Evolutionary conservation across 2,797 vertebrate species (phyloP), one percentile per base, ranked within the genome.

Genomic region (Monodelphis domestica): DNA sequence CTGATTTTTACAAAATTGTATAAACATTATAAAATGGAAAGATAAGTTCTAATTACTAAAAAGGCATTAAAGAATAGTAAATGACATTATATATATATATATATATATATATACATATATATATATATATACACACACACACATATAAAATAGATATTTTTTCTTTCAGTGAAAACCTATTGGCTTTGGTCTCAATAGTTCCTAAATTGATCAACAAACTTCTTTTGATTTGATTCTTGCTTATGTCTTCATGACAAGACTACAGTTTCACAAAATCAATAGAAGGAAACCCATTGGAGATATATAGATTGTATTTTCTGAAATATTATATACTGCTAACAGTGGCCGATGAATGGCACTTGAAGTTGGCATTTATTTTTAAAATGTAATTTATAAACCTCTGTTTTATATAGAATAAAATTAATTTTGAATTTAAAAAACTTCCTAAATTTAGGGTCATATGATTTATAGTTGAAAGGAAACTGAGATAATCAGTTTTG

Each of bases 341-440:
- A 59, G 53, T 95, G 84, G 52, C 14, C 89, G 54, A 45, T 24
- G 33, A n/a, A 45, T 87, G 11, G 53, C 38, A 2, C 90, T 96
- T 91, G 95, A 50, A 78, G 15, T 90, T 93, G 95, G 12, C 91
- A 92, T 70, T 53, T 92, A 91, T 90, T 93, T 96, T 92, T 78
- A 92, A 91, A 30, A 38, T 70, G 57, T 95, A 59, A 4, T 70
- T 91, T n/a, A 26, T 59, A 70, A 90, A 89, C 33, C 2, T 90
- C 45, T 78, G 30, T 63, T 33, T n/a, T 45, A 7, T 45, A 45
- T 45, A 24, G 24, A n/a, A 78, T 78, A 26, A 78, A 5, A 38
- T 63, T 78, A 45, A 45, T 45, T 45, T 50, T 50, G 70, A 50
- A 84, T 9, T 45, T 38, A 84, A 84, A 10, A 9, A 10, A 15